Base-by-base conservation (phyloP, 2,113 vertebrate species). In the Sterna hirundo region DNA sequence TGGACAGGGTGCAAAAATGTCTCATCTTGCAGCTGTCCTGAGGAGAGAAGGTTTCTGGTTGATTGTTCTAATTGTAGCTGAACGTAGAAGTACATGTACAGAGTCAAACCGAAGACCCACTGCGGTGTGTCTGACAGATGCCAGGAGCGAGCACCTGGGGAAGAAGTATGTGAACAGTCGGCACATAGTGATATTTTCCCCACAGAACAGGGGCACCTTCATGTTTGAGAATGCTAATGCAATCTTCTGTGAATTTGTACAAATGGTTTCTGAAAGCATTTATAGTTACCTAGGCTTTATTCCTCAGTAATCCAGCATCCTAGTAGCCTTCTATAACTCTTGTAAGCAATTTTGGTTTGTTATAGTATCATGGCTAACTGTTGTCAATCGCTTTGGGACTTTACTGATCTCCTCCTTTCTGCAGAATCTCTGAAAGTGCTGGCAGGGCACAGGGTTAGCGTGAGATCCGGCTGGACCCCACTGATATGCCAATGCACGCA, bases 81-180 rank as follows among this genome's bases (percentile, higher is more conserved):
- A 55, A 34, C 7, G 6, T 3, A 30, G 40, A 51, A 47, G 40
- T 25, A 16, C 26, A 15, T 0, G 2, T 44, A 11, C 4, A 13
- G 64, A 66, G 34, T 38, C 25, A 51, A 38, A 6, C 23, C 4
- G 15, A 16, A 82, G 25, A 60, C 13, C 23, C 6, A 3, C 38
- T 4, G 0, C 0, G 0, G 3, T 36, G 15, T 74, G 69, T 29
- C 38, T 85, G 46, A 51, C 51, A 49, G 22, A 3, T 42, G 16
- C 4, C 7, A 61, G 51, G 11, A 65, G 16, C 2, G 0, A 54
- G 9, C 25, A 54, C 12, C 8, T 3, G 3, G 42, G 7, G 5
- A 32, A 42, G 22, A 71, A 15, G 4, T 26, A 15, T 25, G 58
- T 40, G 18, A 61, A 27, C 13, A 15, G 3, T 21, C 55, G 74